phyloP scores from a whole-genome alignment of 2,797 vertebrate species.

The Premnoplex brunnescens region DNA sequence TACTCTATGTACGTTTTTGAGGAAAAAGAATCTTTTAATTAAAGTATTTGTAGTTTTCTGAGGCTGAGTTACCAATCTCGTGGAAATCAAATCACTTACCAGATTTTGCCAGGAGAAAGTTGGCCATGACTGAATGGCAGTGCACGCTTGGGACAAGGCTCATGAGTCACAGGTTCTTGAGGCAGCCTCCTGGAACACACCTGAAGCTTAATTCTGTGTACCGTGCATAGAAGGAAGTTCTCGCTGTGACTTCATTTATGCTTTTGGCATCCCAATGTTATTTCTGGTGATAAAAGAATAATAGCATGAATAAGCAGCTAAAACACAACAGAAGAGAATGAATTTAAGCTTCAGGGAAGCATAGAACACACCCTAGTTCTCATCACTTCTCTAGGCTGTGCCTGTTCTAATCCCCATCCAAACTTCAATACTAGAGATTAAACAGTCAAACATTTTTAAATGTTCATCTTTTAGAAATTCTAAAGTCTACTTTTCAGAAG shows the following conservation, averaged over 20 bases:
- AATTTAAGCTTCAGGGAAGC: neutral
- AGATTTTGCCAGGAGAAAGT: neutral
- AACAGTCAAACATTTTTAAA: neutral
- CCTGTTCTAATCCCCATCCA: neutral
- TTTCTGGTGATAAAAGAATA: conserved; percentile 35
- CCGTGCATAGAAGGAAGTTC: neutral
- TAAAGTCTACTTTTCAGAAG: neutral
- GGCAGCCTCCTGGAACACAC: neutral
- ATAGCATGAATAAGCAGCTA: conserved; percentile 10
- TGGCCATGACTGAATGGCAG: neutral
- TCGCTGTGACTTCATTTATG: neutral
- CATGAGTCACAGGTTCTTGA: neutral
- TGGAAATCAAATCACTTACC: neutral
- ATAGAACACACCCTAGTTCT: neutral
- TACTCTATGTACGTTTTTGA: neutral
- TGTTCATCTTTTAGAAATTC: neutral
- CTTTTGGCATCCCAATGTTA: conserved; percentile 20
- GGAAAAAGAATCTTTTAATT: neutral
- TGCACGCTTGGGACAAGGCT: neutral
- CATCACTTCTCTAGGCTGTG: neutral
- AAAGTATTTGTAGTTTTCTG: neutral
- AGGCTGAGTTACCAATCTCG: neutral
- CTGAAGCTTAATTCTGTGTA: neutral
- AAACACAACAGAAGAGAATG: neutral
- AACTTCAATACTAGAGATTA: neutral